Evolutionary conservation across 37 sponge, comb jelly and placozoan genomes (phyloP), one percentile per base, ranked within the genome.

Genomic region (Diacarnus erythraeanus): DNA sequence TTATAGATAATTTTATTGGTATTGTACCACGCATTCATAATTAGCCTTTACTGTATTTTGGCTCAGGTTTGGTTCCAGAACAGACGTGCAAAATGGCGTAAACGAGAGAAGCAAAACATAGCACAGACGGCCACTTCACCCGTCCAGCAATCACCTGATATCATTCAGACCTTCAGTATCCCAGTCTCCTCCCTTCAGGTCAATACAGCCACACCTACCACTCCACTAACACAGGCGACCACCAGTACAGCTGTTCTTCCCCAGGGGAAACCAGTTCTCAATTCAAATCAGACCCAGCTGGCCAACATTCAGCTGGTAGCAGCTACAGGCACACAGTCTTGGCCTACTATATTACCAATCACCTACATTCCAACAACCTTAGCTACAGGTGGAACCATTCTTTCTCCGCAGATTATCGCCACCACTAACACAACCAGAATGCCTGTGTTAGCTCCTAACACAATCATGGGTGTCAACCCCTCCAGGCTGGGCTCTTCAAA

Each of bases 1-100:
- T 54, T 54, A 17, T 17, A 54, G 17, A 9, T 27, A 23, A 64
- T 64, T 27, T 27, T 21, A 26, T 21, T 26, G 23, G 25, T 9
- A 20, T 64, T 25, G 8, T 27, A 64, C n/a, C 65, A 23, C n/a
- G 25, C 12, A 9, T 25, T 23, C 65, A 54, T 54, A 54, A 54
- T 33, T 37, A 9, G 21, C 47, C 57, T 23, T 43, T 3, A 3
- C 5, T 77, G 15, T 83, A 0, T 79, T 9, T 26, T 42, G 74
- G 5, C 40, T n/a, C 70, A 94, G 95, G 95, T 94, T 67, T 94
- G 95, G 95, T 94, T 94, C 70, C 95, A 94, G 77, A 94, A 94
- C 72, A 82, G 95, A 56, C 68, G 95, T 39, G 95, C 95, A 23
- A 94, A 94, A 61, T 94, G 85, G 82, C 79, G 95, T 29, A 90